Evolutionary conservation across 1,140 invertebrate genomes (phyloP).

Genomic region (Bombus vancouverensis): DNA sequence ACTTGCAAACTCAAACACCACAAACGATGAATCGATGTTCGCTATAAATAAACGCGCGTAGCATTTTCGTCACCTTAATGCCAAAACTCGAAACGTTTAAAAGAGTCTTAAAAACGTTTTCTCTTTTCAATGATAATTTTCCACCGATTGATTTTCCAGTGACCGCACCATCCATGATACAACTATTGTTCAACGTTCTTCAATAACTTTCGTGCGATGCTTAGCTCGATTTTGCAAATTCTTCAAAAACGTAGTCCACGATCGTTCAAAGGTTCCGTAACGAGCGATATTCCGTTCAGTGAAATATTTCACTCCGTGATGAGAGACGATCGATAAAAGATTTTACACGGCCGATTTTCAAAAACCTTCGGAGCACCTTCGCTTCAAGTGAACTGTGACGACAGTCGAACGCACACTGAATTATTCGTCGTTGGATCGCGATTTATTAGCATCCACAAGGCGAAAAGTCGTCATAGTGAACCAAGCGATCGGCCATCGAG

Average conservation of each 20-base stretch:
- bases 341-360: background rate
- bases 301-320: background rate
- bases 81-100: too few species aligned
- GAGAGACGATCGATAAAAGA: background rate
- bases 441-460: slow-evolving; percentile 33
- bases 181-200: background rate
- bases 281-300: background rate
- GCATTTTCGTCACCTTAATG: too few species aligned
- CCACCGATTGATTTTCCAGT: background rate
- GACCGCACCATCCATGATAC: background rate
- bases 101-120: too few species aligned
- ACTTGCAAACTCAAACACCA: too few species aligned
- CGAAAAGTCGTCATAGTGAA: background rate
- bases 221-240: too few species aligned
- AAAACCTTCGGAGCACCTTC: slow-evolving; percentile 4
- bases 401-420: slow-evolving; percentile 17
- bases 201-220: background rate
- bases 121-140: background rate
- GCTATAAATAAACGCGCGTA: too few species aligned
- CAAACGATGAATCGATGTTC: too few species aligned
- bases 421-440: background rate
- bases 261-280: background rate
- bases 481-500: background rate
- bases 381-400: slow-evolving; percentile 18
- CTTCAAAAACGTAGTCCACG: too few species aligned